Conservation (phyloP, 2,797 vertebrate species). For the Coregonus suidteri region DNA sequence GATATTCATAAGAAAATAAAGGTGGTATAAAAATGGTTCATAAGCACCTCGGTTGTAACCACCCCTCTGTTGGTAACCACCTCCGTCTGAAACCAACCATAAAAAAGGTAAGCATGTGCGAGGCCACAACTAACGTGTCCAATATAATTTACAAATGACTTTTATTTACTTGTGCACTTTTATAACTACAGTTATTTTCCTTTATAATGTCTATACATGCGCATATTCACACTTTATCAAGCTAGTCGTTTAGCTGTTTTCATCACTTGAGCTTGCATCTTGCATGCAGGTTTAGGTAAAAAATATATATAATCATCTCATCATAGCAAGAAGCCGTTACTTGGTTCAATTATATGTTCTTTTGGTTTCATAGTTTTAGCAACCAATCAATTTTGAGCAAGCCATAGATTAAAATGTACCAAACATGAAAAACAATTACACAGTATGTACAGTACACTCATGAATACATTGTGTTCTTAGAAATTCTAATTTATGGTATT, state of each 20-base stretch:
- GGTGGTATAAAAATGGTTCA: neutral
- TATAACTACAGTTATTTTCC: neutral
- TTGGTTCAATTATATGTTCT: no score
- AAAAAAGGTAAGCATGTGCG: neutral
- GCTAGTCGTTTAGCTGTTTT: no score
- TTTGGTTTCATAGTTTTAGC: no score
- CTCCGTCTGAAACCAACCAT: neutral
- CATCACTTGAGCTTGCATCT: neutral
- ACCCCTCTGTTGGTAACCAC: conserved; percentile 62
- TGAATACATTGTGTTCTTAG: no score
- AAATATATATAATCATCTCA: neutral
- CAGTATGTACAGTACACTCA: no score
- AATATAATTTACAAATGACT: neutral
- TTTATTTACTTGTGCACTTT: neutral
- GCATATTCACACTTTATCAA: no score
- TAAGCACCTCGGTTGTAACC: conserved; percentile 54
- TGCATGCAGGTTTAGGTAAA: neutral
- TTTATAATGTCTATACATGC: no score
- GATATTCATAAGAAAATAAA: neutral
- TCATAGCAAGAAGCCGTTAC: no score
- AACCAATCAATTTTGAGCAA: no score
- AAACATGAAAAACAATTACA: no score
- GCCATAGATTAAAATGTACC: no score
- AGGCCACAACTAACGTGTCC: neutral
- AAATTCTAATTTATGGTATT: no score